These are phyloP conservation scores for Stegophylla sp. DNA, from an alignment of 2,888 invertebrate species.

Conservation along the genomic window DNA sequence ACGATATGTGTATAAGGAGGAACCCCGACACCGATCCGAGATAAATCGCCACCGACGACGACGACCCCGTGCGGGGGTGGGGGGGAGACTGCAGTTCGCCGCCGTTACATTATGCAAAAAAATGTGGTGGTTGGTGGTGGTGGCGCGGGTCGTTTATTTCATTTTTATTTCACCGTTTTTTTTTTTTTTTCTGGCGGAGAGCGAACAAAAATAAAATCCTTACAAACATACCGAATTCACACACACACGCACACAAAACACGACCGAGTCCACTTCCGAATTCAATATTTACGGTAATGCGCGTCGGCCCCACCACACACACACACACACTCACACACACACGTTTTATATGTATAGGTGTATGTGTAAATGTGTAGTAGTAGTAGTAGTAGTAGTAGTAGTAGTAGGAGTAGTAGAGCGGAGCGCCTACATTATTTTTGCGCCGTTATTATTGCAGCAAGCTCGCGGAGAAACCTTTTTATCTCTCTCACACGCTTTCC, in stretches of 20 bases:
- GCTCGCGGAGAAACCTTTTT: slow-evolving; percentile 25
- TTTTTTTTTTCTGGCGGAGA: background rate
- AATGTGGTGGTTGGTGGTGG: no score
- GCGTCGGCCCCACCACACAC: background rate
- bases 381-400: no score
- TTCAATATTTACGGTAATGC: slow-evolving; percentile 50
- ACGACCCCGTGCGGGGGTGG: no score
- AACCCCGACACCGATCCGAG: no score
- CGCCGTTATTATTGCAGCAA: slow-evolving; percentile 21
- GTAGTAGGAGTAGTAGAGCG: no score
- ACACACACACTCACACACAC: no score
- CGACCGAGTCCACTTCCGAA: slow-evolving; percentile 37
- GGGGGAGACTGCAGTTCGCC: no score
- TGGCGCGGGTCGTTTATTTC: slow-evolving; percentile 25
- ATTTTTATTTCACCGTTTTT: background rate
- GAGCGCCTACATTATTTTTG: slow-evolving; percentile 14
- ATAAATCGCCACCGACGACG: no score
- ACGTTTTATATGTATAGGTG: background rate
- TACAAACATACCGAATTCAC: background rate
- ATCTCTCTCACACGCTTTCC: no score
- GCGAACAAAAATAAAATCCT: slow-evolving; percentile 24
- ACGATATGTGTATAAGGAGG: no score
- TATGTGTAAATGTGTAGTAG: background rate
- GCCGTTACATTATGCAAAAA: slow-evolving; percentile 40
- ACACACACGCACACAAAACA: background rate